phyloP scores from a whole-genome alignment of 2,113 vertebrate species.

The Atlantisia rogersi region DNA sequence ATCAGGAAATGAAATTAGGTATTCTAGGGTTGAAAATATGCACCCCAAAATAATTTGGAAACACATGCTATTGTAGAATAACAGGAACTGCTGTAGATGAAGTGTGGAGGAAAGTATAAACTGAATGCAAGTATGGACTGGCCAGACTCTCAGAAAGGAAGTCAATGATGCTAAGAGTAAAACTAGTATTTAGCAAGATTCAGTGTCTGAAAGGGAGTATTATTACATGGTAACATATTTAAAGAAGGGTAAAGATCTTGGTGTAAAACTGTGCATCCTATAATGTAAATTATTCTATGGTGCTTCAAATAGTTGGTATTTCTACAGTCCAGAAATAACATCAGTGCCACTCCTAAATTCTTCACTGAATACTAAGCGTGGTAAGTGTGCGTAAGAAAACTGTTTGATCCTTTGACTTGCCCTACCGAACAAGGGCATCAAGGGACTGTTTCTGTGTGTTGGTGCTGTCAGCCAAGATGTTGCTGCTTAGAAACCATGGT shows the following conservation, averaged over 20 bases:
- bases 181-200: neutral
- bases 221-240: neutral
- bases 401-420: neutral
- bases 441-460: neutral
- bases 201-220: neutral
- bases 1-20: neutral
- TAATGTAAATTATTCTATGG: neutral
- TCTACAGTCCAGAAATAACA: neutral
- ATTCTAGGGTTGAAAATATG: neutral
- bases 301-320: neutral
- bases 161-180: neutral
- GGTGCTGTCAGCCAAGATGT: neutral
- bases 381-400: neutral
- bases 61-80: neutral
- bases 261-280: neutral
- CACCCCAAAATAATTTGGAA: neutral
- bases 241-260: neutral
- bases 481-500: fast-evolving
- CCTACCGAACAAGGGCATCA: neutral
- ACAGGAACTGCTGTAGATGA: neutral
- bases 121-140: neutral
- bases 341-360: neutral
- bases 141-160: neutral
- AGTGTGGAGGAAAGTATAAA: neutral
- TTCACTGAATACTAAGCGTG: neutral